Evolutionary conservation across 2,113 vertebrate species (phyloP).

Genomic region (Nothoprocta pentlandii): DNA sequence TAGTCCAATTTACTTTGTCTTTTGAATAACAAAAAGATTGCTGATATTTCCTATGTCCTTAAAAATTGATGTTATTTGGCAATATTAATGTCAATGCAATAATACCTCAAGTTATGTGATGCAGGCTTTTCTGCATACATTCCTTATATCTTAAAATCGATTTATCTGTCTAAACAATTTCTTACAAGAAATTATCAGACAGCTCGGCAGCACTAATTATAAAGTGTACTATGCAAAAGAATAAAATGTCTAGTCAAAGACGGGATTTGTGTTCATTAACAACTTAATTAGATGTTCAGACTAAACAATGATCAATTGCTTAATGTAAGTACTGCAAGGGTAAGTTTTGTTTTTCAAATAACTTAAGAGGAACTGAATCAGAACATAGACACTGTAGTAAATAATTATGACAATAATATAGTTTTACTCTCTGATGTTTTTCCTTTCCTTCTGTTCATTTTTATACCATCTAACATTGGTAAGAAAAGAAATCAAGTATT

Average conservation of each 20-base stretch:
- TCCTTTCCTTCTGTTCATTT: background rate
- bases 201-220: background rate
- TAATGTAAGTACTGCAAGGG: background rate
- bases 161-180: background rate
- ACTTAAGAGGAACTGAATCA: background rate
- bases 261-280: background rate
- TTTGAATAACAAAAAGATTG: background rate
- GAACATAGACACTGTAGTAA: background rate
- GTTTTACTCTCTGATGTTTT: background rate
- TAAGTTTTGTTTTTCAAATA: accelerated
- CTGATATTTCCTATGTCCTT: background rate
- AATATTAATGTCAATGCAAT: background rate
- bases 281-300: background rate
- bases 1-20: background rate
- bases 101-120: background rate
- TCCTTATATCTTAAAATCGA: background rate
- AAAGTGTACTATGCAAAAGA: background rate
- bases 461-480: background rate
- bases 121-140: background rate
- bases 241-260: background rate
- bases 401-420: background rate
- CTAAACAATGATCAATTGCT: background rate
- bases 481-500: background rate
- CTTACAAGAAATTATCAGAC: background rate
- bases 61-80: background rate